phyloP scores from a whole-genome alignment of 2,113 vertebrate species.

The Hippocampus mohnikei region DNA sequence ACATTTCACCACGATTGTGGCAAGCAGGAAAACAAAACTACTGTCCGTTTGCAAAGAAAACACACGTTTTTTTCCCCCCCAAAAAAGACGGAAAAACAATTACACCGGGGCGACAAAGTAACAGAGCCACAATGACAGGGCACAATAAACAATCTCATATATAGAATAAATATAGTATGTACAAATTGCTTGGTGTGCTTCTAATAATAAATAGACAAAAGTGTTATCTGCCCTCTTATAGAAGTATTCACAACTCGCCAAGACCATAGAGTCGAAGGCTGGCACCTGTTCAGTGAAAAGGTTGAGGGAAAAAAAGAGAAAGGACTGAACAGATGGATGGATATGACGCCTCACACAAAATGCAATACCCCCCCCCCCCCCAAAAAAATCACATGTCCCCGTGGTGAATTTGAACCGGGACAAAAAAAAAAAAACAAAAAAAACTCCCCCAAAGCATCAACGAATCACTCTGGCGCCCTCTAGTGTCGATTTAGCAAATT shows the following conservation, averaged over 20 bases:
- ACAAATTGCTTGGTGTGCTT: constrained; percentile 77
- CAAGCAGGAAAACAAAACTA: constrained; percentile 51
- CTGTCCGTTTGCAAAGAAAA: constrained; percentile 56
- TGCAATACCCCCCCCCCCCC: background rate
- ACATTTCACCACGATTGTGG: constrained; percentile 34
- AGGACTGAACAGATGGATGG: constrained; percentile 22
- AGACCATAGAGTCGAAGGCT: constrained; percentile 50
- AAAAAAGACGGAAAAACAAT: constrained; percentile 9
- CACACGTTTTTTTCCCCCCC: background rate
- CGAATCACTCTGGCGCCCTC: constrained; percentile 25
- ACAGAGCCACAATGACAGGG: constrained; percentile 62
- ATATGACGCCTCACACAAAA: constrained; percentile 21
- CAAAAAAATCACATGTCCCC: background rate
- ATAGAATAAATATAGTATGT: constrained; percentile 83
- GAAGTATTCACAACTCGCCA: constrained; percentile 75
- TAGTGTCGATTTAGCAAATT: constrained; percentile 51
- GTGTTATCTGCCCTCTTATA: constrained; percentile 65
- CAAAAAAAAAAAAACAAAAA: background rate
- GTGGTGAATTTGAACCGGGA: background rate
- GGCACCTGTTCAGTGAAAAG: constrained; percentile 45
- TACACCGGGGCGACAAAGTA: constrained; percentile 42
- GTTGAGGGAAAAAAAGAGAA: constrained; percentile 29
- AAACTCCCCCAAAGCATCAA: too few species aligned
- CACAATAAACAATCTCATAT: constrained; percentile 77
- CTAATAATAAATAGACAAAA: constrained; percentile 80